phyloP scores from a whole-genome alignment of 1,140 invertebrate genomes.

The Panonychus citri region DNA sequence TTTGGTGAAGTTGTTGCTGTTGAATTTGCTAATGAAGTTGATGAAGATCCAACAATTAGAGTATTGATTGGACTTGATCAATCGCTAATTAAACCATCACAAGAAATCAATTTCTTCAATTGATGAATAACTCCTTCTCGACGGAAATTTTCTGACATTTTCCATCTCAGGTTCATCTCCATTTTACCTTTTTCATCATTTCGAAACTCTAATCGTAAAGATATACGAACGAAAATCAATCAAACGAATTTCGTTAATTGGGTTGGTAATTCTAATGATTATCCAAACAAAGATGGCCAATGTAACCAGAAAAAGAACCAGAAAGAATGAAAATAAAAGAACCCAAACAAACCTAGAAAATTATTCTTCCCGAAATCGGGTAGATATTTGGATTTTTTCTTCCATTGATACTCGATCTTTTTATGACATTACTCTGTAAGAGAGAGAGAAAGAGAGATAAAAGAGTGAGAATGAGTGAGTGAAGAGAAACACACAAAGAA shows the following conservation, averaged over 20 bases:
- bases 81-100: no score
- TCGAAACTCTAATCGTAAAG: conserved; percentile 73
- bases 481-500: no score
- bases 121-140: conserved; percentile 85
- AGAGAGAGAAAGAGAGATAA: no score
- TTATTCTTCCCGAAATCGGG: no score
- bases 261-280: conserved; percentile 30
- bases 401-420: no score
- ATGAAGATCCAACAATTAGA: neutral
- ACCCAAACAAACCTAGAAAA: no score
- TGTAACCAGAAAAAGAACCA: no score
- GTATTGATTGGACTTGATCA: neutral
- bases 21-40: neutral
- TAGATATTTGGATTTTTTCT: no score
- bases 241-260: conserved; percentile 75
- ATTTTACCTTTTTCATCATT: conserved; percentile 91
- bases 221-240: conserved; percentile 52
- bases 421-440: no score
- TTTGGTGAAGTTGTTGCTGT: neutral
- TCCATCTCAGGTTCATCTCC: conserved; percentile 78
- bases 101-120: conserved; percentile 37
- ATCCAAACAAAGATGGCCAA: neutral
- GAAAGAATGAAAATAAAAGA: no score
- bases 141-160: conserved; percentile 79
- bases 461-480: no score